Percentiles rank a stretch among this genome's conserved stretches.
These are phyloP conservation scores for Chaetorhynchus papuensis DNA, from an alignment of 2,113 vertebrate genomes.

Conservation along the genomic window DNA sequence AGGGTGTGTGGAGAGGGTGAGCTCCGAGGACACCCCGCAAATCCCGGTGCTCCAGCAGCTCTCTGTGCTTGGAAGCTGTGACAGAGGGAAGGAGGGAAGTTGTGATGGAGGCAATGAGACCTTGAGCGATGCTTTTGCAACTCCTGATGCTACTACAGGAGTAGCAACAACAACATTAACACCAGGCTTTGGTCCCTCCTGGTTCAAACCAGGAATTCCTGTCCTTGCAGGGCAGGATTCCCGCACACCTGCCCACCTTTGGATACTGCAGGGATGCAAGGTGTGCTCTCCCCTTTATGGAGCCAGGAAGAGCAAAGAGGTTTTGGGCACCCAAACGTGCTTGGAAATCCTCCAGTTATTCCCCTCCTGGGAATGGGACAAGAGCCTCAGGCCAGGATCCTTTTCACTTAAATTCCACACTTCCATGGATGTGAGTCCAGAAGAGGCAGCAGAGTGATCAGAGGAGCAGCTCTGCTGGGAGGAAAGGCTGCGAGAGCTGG, in stretches of 20 bases:
- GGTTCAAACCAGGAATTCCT: fast-evolving
- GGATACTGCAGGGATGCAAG: neutral
- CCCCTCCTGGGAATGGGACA: neutral
- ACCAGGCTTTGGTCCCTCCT: fast-evolving
- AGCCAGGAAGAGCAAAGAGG: neutral
- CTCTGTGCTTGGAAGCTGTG: neutral
- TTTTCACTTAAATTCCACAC: neutral
- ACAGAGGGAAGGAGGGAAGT: neutral
- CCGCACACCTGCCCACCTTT: neutral
- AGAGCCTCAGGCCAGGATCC: neutral
- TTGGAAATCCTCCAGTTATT: neutral
- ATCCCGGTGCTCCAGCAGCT: neutral
- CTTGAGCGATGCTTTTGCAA: neutral
- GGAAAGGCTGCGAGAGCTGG: neutral
- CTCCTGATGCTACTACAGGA: neutral
- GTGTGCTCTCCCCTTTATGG: neutral
- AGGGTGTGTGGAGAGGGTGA: neutral
- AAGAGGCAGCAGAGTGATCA: neutral
- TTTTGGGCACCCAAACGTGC: neutral
- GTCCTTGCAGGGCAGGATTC: neutral
- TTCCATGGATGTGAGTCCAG: neutral
- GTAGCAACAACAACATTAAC: neutral
- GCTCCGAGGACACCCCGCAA: neutral
- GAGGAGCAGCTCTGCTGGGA: neutral
- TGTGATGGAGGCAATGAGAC: neutral